A percentile compares a stretch with the other conserved stretches of the same genome.
Conservation (phyloP, 2,113 vertebrate species). For the Nettapus auritus region DNA sequence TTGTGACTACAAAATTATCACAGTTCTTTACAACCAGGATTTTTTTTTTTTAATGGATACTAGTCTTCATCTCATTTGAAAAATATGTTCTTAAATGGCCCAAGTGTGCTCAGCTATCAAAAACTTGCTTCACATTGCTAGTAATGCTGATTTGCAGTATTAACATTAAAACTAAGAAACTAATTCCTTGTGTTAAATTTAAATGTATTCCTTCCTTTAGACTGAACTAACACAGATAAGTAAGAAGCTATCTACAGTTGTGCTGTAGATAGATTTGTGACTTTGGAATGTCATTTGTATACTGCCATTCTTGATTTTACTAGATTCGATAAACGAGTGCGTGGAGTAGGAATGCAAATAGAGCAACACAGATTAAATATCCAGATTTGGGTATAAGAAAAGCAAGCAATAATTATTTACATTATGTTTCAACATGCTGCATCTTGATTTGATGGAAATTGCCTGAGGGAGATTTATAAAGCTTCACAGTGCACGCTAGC, state of each 20-base stretch:
- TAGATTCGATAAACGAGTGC: neutral
- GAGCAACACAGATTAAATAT: neutral
- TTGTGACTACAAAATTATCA: neutral
- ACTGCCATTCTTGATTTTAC: neutral
- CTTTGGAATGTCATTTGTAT: neutral
- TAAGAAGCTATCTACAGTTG: neutral
- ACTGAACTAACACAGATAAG: neutral
- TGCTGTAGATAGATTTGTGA: neutral
- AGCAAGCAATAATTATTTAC: neutral
- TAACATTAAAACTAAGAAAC: neutral
- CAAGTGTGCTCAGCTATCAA: neutral
- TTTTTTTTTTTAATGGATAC: neutral
- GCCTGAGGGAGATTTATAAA: neutral
- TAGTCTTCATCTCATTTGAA: neutral
- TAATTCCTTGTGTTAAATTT: neutral
- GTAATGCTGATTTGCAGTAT: neutral
- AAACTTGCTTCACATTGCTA: neutral
- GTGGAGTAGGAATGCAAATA: neutral
- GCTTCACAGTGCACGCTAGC: neutral
- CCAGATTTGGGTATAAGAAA: neutral
- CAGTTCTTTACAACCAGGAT: neutral
- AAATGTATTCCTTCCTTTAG: neutral
- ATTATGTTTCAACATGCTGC: neutral
- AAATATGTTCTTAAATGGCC: neutral
- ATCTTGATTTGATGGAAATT: neutral